Percentiles rank a stretch among this genome's conserved stretches.
phyloP scores from a whole-genome alignment of 2,113 vertebrate genomes.

The Athene cunicularia region DNA sequence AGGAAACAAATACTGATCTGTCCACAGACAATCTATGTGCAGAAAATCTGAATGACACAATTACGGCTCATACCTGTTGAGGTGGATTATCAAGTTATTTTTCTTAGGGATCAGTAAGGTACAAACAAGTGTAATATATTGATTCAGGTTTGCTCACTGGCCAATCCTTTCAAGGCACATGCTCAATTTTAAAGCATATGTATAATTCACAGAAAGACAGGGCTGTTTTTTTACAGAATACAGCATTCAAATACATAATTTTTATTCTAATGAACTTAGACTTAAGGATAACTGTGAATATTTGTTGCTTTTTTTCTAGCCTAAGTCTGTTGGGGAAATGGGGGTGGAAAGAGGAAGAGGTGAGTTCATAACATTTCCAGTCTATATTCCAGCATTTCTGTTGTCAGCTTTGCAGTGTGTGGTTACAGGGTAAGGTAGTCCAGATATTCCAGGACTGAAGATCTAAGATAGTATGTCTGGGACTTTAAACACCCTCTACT shows the following conservation, averaged over 20 bases:
- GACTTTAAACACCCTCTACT: not conserved
- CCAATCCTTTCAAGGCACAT: not conserved
- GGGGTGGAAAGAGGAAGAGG: slow-evolving; percentile 69
- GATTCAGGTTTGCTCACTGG: not conserved
- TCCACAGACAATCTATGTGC: not conserved
- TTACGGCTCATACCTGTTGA: not conserved
- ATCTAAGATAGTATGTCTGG: not conserved
- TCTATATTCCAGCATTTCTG: slow-evolving; percentile 60
- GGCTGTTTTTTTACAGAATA: not conserved
- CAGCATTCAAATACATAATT: not conserved
- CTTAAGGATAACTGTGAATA: slow-evolving; percentile 10
- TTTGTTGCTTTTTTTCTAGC: slow-evolving; percentile 52
- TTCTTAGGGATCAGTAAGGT: not conserved
- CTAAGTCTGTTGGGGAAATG: slow-evolving; percentile 56
- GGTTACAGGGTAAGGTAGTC: slow-evolving; percentile 49
- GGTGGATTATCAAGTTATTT: not conserved
- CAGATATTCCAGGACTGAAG: slow-evolving; percentile 43
- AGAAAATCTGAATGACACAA: not conserved
- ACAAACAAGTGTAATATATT: not conserved
- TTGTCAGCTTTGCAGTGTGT: slow-evolving; percentile 43
- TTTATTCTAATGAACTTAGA: not conserved
- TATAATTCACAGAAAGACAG: not conserved
- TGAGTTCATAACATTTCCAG: slow-evolving; percentile 70
- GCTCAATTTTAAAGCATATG: not conserved
- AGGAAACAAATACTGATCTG: not conserved